phyloP scores from a whole-genome alignment of 2,113 vertebrate genomes.

The Tragelaphus buxtoni region DNA sequence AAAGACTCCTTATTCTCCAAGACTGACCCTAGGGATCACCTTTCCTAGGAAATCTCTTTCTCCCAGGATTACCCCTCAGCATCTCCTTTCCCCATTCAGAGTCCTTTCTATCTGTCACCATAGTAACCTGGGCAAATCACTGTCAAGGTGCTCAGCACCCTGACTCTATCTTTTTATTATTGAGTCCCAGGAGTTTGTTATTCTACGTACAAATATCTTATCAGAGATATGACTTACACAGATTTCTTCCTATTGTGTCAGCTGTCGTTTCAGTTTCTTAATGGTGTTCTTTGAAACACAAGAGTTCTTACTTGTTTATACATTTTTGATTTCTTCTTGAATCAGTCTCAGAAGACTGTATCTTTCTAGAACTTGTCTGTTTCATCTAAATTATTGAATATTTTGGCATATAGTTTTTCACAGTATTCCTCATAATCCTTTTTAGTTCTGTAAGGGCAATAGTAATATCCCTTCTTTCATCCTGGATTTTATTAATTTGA shows the following conservation, averaged over 20 bases:
- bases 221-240: background rate
- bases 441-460: background rate
- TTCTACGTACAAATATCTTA: background rate
- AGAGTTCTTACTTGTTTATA: background rate
- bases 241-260: background rate
- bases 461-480: background rate
- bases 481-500: background rate
- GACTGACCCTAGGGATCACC: background rate
- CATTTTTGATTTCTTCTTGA: background rate
- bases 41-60: background rate
- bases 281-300: background rate
- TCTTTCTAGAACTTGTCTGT: background rate
- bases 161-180: background rate
- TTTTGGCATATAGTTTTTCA: background rate
- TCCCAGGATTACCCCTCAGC: background rate
- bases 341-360: background rate
- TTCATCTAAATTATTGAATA: background rate
- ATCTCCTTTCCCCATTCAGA: background rate
- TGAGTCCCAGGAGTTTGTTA: background rate
- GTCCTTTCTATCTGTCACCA: background rate
- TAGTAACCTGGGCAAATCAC: background rate
- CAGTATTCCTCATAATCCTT: background rate
- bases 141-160: background rate
- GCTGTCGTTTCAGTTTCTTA: background rate
- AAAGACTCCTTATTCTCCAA: background rate